Evolutionary conservation across 2,797 vertebrate species (phyloP), one percentile per base, ranked within the genome.

Genomic region (Eulemur rubriventer): DNA sequence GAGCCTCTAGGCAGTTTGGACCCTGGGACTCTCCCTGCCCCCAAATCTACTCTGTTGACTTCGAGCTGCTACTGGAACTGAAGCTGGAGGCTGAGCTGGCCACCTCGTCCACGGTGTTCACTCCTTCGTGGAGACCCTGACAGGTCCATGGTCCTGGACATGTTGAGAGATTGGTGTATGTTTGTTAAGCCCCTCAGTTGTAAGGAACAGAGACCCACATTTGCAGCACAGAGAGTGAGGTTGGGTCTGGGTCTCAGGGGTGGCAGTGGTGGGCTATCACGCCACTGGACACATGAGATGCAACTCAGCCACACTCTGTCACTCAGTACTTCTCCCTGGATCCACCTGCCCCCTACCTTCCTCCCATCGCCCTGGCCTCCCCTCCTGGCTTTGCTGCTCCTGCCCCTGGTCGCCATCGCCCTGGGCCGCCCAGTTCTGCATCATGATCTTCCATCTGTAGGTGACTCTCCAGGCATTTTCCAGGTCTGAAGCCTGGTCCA

Each of bases 201-300:
- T n/a, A 41, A 52, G 69, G 38, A 43, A 73, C 30, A 24, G 30
- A 63, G 41, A 67, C 22, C 50, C 3, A 3, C 0, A 0, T 8
- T 12, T 9, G 41, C 3, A 0, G 57, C 63, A 67, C 5, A 6
- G 52, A 26, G 41, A 18, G 48, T 11, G 24, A 4, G 48, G 35
- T 13, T 16, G 48, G 65, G 78, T 50, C 33, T 43, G 65, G 65
- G 1, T 28, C 85, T 33, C 35, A 4, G 24, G 9, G 30, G 4
- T 6, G 38, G 79, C 0, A 0, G 28, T 3, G 2, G 35, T 1
- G 12, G 50, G 11, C 8, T 0, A 0, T 30, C 67, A 12, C 0
- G 1, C 43, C 28, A 2, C 33, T 55, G 33, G 87, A 57, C 70
- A 22, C 20, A 0, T 7, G 75, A 85, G 43, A 28, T 0, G 0